Base-by-base conservation (phyloP, 2,888 invertebrate genomes). In the Polydrusus cervinus region DNA sequence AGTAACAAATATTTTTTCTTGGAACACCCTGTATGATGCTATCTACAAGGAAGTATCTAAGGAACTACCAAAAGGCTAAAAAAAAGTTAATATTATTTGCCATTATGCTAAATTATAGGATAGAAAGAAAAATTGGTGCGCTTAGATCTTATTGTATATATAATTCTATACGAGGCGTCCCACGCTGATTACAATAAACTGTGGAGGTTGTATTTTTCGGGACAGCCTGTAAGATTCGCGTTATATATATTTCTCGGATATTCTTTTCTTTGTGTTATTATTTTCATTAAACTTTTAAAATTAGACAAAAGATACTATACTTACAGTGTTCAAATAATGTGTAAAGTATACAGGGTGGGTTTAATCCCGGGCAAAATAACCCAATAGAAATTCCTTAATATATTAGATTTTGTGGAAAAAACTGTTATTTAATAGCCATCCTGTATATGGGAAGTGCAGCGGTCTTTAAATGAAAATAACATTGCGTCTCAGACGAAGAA, bases 51-150 rank as follows among this genome's bases (percentile, higher is more conserved):
- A 66, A 66, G 45, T 62, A 61, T 69, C 61, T 38, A 38, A 62
- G 38, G 34, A 49, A 69, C 49, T 47, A 69, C 69, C 47, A 60
- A 45, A 49, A 25, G 61, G 61, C 60, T 51, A 61, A 49, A 30
- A 45, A n/a, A 62, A 70, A n/a, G 25, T 38, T 13, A 61, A 30
- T 62, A 55, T 71, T 25, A 64, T 71, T 71, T 71, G 71, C 64
- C 45, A 45, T 68, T 25, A 68, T 43, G 67, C 67, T 66, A 49
- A 67, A 62, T 5, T 43, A 64, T 64, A 60, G 60, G 38, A 45
- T 72, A 47, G n/a, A 14, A 30, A 20, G 14, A 72, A 49, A 72
- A 72, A 57, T 34, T 66, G 72, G 72, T 66, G 72, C 66, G 72
- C 72, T 72, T 72, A 66, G 57, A 38, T 60, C 18, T 20, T 25